Percentiles rank a stretch among this genome's conserved stretches.
Evolutionary conservation across 2,888 invertebrate genomes (phyloP).

Genomic region (Apamea sordens): DNA sequence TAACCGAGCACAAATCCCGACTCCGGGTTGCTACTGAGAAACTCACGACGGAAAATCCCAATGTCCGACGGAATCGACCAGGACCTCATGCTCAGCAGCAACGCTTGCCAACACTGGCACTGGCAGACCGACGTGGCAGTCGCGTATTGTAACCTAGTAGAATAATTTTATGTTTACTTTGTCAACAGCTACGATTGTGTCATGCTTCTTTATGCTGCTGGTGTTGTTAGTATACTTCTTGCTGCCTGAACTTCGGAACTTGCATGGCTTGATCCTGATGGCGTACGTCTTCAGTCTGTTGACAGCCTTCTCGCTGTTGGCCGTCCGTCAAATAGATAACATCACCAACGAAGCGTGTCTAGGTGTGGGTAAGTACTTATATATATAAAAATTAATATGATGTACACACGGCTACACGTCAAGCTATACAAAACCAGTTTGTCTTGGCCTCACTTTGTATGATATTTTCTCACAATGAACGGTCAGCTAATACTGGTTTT

Average conservation of each 20-base stretch:
- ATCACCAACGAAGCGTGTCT: constrained; percentile 58
- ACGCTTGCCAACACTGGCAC: background rate
- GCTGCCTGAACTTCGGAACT: constrained; percentile 76
- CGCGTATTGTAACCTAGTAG: background rate
- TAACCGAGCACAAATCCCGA: too few relatives aligned
- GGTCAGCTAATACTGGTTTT: too few relatives aligned
- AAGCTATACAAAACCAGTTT: too few relatives aligned
- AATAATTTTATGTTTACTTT: background rate
- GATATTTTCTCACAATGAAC: too few relatives aligned
- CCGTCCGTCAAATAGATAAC: constrained; percentile 69
- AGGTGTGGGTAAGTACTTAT: constrained; percentile 71
- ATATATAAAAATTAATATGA: background rate
- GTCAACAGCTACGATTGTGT: constrained; percentile 72
- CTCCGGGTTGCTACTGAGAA: background rate
- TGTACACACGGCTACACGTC: too few relatives aligned
- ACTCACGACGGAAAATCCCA: background rate
- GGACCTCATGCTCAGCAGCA: background rate
- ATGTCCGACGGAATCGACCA: too few relatives aligned
- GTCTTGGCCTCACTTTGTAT: too few relatives aligned
- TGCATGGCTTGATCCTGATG: constrained; percentile 78
- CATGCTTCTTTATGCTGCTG: constrained; percentile 74
- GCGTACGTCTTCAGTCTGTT: constrained; percentile 77
- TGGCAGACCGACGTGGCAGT: background rate
- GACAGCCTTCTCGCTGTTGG: constrained; percentile 73
- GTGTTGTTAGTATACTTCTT: constrained; percentile 76